These are phyloP conservation scores for Spilogale gracilis DNA, from an alignment of 2,113 vertebrate species.

Conservation along the genomic window DNA sequence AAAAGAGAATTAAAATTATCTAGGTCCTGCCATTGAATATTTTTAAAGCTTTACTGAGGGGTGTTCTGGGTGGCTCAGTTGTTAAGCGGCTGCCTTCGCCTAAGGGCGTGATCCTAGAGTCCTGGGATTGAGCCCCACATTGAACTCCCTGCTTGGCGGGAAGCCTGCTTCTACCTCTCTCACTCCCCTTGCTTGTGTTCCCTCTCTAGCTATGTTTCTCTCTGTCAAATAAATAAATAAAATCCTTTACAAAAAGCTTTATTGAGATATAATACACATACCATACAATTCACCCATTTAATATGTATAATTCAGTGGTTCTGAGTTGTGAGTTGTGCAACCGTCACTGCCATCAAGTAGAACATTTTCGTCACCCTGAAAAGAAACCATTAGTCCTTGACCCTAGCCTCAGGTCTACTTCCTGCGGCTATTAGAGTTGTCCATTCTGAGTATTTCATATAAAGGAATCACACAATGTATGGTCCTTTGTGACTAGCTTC, in stretches of 20 bases:
- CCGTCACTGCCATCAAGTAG: neutral
- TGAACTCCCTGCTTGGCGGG: too few relatives aligned
- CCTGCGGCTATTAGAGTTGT: neutral
- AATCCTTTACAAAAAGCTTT: neutral
- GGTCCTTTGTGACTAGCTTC: neutral
- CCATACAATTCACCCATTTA: neutral
- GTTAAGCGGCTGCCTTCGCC: too few relatives aligned
- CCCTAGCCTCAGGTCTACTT: neutral
- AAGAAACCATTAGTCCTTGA: neutral
- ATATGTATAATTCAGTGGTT: neutral
- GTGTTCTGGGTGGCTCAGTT: too few relatives aligned
- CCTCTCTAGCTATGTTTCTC: too few relatives aligned
- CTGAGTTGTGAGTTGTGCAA: neutral
- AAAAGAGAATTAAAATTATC: conserved; percentile 21
- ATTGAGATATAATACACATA: neutral
- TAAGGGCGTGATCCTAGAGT: too few relatives aligned
- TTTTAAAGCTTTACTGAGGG: neutral
- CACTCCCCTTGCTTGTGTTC: too few relatives aligned
- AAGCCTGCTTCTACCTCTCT: too few relatives aligned
- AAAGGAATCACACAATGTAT: neutral
- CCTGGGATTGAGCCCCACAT: too few relatives aligned
- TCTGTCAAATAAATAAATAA: too few relatives aligned
- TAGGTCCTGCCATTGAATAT: neutral
- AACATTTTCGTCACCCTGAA: neutral
- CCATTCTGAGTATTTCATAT: neutral